A percentile compares a stretch with the other conserved stretches of the same genome.
Evolutionary conservation across 1,140 invertebrate species (phyloP).

Genomic region (Drosophila watanabei): DNA sequence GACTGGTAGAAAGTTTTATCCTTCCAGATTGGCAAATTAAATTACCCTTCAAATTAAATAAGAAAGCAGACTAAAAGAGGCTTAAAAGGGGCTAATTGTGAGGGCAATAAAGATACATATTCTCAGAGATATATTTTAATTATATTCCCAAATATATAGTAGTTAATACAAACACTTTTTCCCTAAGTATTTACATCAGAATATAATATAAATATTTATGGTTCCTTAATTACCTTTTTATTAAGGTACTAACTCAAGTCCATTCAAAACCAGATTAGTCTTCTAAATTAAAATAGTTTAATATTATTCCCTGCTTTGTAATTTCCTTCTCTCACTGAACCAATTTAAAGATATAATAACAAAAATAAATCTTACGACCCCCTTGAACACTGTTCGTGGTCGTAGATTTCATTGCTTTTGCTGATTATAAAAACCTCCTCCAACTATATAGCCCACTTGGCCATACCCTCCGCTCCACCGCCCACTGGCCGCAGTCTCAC

Average conservation of each 20-base stretch:
- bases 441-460: constrained; percentile 22
- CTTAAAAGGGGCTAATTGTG: not conserved
- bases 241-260: no score
- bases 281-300: constrained; percentile 26
- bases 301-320: not conserved
- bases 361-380: constrained; percentile 78
- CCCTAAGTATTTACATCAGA: not conserved
- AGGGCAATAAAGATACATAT: not conserved
- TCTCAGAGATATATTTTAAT: not conserved
- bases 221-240: not conserved
- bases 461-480: not conserved
- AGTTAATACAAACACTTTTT: no score
- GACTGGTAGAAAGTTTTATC: not conserved
- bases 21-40: constrained; percentile 1
- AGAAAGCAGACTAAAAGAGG: not conserved
- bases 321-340: constrained; percentile 24
- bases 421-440: constrained; percentile 75
- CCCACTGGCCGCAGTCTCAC: not conserved
- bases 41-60: constrained; percentile 18
- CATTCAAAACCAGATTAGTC: constrained; percentile 5
- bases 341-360: constrained; percentile 72
- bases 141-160: no score
- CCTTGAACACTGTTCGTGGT: constrained; percentile 33
- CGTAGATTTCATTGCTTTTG: constrained; percentile 72
- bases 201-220: not conserved